Percentiles rank a stretch among this genome's conserved stretches.
phyloP scores from a whole-genome alignment of 2,888 invertebrate species.

The Leptinotarsa rubiginosa region DNA sequence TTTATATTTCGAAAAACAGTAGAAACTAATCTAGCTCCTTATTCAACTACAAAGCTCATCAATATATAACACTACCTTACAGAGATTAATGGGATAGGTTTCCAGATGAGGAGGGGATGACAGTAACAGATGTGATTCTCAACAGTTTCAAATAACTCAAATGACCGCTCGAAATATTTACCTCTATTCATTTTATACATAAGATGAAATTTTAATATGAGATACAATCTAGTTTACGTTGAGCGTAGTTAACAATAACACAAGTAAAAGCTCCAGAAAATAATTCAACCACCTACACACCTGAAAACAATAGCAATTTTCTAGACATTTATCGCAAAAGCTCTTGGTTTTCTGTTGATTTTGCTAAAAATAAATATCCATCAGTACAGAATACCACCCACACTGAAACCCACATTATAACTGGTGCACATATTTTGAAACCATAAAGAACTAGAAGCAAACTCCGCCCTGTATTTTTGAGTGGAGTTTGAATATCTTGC shows the following conservation, averaged over 20 bases:
- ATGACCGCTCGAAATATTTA: too few relatives aligned
- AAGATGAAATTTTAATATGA: too few relatives aligned
- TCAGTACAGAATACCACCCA: conserved; percentile 36
- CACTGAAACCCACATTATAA: conserved; percentile 31
- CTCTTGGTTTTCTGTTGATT: conserved; percentile 18
- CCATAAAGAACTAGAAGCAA: conserved; percentile 19
- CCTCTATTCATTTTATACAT: too few relatives aligned
- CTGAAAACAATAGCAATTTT: conserved; percentile 30
- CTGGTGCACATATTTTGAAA: conserved; percentile 29
- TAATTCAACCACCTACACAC: conserved; percentile 1
- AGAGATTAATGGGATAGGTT: too few relatives aligned
- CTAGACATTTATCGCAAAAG: conserved; percentile 32
- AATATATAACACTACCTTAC: too few relatives aligned
- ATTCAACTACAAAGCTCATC: too few relatives aligned
- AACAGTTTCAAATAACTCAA: too few relatives aligned
- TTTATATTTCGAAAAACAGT: too few relatives aligned
- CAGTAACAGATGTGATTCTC: too few relatives aligned
- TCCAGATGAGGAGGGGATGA: too few relatives aligned
- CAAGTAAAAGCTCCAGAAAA: not conserved
- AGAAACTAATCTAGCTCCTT: too few relatives aligned
- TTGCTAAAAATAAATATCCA: conserved; percentile 30
- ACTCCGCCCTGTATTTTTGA: conserved; percentile 12
- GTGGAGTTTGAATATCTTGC: conserved; percentile 5
- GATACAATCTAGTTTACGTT: not conserved
- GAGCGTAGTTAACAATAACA: not conserved